Conservation (phyloP, 2,888 invertebrate species). For the Troglohyphantes excavatus region DNA sequence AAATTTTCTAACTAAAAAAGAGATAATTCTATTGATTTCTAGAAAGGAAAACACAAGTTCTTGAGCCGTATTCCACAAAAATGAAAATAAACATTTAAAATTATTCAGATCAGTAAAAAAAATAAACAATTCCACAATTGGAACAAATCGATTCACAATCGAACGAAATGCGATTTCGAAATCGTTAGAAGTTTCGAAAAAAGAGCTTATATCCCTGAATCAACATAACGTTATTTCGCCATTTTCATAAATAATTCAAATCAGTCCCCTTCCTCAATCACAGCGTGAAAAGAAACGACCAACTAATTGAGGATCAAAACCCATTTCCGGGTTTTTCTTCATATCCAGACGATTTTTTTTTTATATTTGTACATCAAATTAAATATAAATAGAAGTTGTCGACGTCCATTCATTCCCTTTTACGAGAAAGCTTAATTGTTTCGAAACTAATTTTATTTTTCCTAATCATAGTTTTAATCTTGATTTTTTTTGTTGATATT, state of each 20-base stretch:
- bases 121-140: too few relatives aligned
- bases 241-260: conserved; percentile 34
- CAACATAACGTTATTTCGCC: conserved; percentile 30
- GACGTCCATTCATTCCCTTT: neutral
- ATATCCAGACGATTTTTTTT: neutral
- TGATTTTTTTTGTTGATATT: neutral
- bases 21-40: too few relatives aligned
- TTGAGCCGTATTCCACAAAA: too few relatives aligned
- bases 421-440: neutral
- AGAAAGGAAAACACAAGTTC: too few relatives aligned
- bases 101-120: too few relatives aligned
- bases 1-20: too few relatives aligned
- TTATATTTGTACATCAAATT: neutral
- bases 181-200: neutral
- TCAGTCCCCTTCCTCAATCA: neutral
- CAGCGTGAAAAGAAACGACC: neutral
- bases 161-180: too few relatives aligned
- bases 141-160: too few relatives aligned
- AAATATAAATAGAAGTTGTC: neutral
- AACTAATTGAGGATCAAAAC: neutral
- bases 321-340: conserved; percentile 7
- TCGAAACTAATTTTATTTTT: neutral
- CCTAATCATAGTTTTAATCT: neutral
- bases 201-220: neutral
- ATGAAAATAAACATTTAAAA: too few relatives aligned